Evolutionary conservation across 2,797 vertebrate species (phyloP).

Genomic region (Semaprochilodus insignis): DNA sequence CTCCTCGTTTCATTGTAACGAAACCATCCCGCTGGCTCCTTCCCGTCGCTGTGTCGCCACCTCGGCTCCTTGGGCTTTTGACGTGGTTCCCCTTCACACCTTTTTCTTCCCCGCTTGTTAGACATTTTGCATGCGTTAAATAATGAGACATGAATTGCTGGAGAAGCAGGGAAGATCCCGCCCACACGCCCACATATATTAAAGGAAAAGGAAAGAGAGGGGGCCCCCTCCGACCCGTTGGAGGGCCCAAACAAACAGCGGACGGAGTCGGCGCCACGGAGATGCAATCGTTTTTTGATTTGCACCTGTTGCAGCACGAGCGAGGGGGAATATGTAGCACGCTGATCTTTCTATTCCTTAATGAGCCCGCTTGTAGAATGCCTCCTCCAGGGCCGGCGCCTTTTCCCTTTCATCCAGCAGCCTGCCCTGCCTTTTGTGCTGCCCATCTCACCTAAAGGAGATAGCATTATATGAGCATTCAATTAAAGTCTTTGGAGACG

Average conservation of each 20-base stretch:
- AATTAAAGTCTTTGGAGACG: conserved; percentile 90
- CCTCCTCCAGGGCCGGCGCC: conserved; percentile 74
- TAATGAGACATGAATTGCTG: not conserved
- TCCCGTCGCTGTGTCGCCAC: conserved; percentile 4
- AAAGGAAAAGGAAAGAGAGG: not conserved
- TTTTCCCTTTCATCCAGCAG: conserved; percentile 80
- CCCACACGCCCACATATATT: conserved; percentile 12
- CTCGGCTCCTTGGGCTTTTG: not conserved
- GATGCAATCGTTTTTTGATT: conserved; percentile 70
- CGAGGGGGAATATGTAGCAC: conserved; percentile 69
- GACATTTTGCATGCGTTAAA: conserved; percentile 16
- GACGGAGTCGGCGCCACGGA: conserved; percentile 20
- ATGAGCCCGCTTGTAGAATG: conserved; percentile 81
- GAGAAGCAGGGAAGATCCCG: not conserved
- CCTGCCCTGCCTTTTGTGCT: conserved; percentile 67
- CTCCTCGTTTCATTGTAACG: conserved; percentile 30
- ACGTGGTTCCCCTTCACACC: conserved; percentile 21
- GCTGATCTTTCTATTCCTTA: conserved; percentile 77
- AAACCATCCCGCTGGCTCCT: conserved; percentile 19
- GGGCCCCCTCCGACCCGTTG: not conserved
- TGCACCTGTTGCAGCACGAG: conserved; percentile 76
- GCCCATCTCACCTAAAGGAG: conserved; percentile 67
- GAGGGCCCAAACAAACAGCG: conserved; percentile 35
- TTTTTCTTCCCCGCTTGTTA: not conserved
- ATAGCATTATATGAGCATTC: conserved; percentile 84